Evolutionary conservation across 1,140 invertebrate genomes (phyloP).

Genomic region (Pogonomyrmex californicus): DNA sequence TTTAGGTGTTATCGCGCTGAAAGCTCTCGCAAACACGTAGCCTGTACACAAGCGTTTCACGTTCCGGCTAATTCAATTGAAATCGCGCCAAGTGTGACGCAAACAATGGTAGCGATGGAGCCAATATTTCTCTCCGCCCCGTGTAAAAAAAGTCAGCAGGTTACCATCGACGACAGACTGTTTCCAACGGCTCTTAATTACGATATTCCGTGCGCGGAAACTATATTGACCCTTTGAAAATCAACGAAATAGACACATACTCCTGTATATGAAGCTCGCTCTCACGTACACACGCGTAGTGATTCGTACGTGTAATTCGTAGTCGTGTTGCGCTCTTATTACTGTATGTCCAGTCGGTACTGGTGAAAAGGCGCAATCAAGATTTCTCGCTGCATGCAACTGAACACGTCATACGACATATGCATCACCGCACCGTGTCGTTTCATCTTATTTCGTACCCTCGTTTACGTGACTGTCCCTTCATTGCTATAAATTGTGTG

Average conservation of each 20-base stretch:
- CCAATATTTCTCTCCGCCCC: constrained; percentile 57
- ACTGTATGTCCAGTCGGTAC: constrained; percentile 59
- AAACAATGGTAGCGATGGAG: constrained; percentile 62
- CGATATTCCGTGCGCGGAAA: constrained; percentile 37
- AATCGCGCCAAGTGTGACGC: constrained; percentile 59
- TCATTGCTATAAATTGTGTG: constrained; percentile 17
- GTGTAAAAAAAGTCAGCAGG: constrained; percentile 59
- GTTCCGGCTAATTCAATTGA: constrained; percentile 59
- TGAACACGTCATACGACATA: constrained; percentile 35
- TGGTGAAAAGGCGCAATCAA: constrained; percentile 77
- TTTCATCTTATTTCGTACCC: constrained; percentile 50
- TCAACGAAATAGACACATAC: constrained; percentile 57
- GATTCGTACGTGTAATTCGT: constrained; percentile 30
- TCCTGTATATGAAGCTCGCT: constrained; percentile 3
- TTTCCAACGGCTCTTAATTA: constrained; percentile 56
- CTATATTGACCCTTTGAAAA: constrained; percentile 73
- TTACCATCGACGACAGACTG: constrained; percentile 52
- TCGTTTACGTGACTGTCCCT: constrained; percentile 30
- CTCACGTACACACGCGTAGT: neutral
- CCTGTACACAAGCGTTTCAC: constrained; percentile 55
- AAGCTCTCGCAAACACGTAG: constrained; percentile 60
- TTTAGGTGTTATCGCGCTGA: constrained; percentile 57
- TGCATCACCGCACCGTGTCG: constrained; percentile 40
- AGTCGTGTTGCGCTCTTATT: constrained; percentile 59
- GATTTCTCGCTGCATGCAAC: constrained; percentile 59